Conservation (phyloP, 2,888 invertebrate species). For the Lasioglossum morio region DNA sequence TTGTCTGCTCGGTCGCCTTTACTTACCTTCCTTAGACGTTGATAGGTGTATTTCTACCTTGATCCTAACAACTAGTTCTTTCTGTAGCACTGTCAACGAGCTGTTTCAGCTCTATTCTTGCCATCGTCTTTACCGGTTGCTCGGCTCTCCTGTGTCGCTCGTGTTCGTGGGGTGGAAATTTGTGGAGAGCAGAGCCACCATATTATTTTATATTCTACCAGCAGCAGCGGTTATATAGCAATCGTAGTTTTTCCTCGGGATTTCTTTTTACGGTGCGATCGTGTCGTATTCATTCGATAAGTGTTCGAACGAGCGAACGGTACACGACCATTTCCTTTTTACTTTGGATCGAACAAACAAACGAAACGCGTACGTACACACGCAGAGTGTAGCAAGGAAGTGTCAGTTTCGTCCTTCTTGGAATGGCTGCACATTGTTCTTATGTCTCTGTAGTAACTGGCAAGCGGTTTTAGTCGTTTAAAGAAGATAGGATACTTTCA, state of each 20-base stretch:
- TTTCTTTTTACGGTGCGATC: conserved; percentile 29
- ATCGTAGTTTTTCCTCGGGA: conserved; percentile 41
- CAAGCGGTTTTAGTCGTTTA: conserved; percentile 63
- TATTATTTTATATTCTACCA: conserved; percentile 77
- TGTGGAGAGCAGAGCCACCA: conserved; percentile 78
- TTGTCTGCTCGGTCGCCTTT: conserved; percentile 35
- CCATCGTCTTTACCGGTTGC: conserved; percentile 41
- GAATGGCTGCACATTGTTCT: conserved; percentile 78
- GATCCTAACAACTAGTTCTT: conserved; percentile 30
- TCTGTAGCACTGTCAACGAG: conserved; percentile 46
- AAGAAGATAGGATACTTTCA: conserved; percentile 69
- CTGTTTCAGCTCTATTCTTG: conserved; percentile 33
- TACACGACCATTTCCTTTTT: conserved; percentile 38
- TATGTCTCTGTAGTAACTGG: conserved; percentile 62
- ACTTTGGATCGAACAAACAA: conserved; percentile 47
- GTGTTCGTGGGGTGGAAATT: conserved; percentile 73
- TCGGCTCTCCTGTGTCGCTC: conserved; percentile 55
- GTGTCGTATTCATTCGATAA: conserved; percentile 14
- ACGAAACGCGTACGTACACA: conserved; percentile 61
- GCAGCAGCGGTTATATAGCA: conserved; percentile 64
- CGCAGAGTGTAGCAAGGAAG: conserved; percentile 69
- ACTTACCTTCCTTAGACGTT: conserved; percentile 37
- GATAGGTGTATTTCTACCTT: conserved; percentile 49
- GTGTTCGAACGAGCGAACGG: conserved; percentile 22
- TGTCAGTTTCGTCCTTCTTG: conserved; percentile 76